phyloP scores from a whole-genome alignment of 2,113 vertebrate species.

The Menura novaehollandiae region DNA sequence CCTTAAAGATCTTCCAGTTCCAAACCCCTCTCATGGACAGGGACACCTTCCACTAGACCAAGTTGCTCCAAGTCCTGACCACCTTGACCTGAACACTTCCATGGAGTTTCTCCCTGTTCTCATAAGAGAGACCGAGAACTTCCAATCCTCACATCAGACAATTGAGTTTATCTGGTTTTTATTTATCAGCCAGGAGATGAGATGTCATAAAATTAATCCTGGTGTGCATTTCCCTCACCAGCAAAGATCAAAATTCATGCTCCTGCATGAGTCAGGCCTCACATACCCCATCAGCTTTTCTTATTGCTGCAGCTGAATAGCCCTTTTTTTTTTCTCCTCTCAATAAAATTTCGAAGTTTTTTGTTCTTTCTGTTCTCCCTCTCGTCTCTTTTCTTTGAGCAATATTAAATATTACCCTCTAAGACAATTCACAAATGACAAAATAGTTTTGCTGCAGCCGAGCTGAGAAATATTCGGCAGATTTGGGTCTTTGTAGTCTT shows the following conservation, averaged over 20 bases:
- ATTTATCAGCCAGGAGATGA: neutral
- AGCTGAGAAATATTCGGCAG: neutral
- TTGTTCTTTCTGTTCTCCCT: neutral
- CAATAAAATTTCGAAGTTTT: neutral
- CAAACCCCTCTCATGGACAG: neutral
- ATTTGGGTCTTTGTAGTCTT: neutral
- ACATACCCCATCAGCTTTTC: neutral
- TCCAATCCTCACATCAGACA: neutral
- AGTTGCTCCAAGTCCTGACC: neutral
- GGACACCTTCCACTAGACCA: neutral
- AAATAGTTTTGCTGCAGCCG: neutral
- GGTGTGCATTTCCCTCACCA: accelerated
- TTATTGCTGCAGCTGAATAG: neutral
- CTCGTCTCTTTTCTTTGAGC: neutral
- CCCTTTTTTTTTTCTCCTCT: neutral
- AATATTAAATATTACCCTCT: neutral
- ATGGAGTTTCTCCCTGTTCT: neutral
- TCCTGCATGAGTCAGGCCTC: accelerated
- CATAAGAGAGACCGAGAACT: neutral
- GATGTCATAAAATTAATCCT: neutral
- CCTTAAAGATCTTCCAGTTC: neutral
- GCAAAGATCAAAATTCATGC: neutral
- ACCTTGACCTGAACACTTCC: neutral
- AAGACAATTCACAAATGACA: neutral
- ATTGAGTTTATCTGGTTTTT: neutral